Base-by-base conservation (phyloP, 2,797 vertebrate genomes). In the Tarsius wallacei region DNA sequence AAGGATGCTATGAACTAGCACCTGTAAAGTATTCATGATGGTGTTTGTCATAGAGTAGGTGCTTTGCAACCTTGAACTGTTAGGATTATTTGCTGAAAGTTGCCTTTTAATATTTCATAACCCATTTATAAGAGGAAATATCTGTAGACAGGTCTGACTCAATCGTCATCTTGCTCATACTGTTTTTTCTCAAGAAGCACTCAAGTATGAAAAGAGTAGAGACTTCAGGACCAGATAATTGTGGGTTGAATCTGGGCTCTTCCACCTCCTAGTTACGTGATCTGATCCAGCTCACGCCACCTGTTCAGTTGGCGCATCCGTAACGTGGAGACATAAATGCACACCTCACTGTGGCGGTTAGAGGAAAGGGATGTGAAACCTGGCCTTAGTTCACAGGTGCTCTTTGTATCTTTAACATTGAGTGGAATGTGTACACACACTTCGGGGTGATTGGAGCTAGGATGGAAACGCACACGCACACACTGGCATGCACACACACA, bases 41-140 rank as follows among this genome's bases (percentile, higher is more conserved):
- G 78, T 7, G 47, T 28, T 68, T 86, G 70, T n/a, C 51, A 12
- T 14, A 16, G 15, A 80, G 42, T 7, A 53, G 28, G 26, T 53
- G 63, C n/a, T 59, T 0, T 47, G 14, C 2, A 24, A 0, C 28
- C 68, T 42, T 1, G 6, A 57, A 5, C 68, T 89, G 12, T 61
- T 91, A 71, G 42, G 28, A 26, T 85, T 84, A 22, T 33, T 21
- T 76, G 49, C 42, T 68, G 10, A n/a, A 71, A 84, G 61, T 33
- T 55, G 7, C 22, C 26, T 80, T 86, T 76, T 42, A 74, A n/a
- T 80, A 77, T 94, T 93, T 88, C 22, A 51, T 71, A 87, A n/a
- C 17, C 36, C 5, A 21, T 10, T 12, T 26, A 1, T 55, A 59
- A 64, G 21, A 80, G 9, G 57, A 51, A 33, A 31, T 90, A 78